Evolutionary conservation across 1,140 invertebrate genomes (phyloP).

Genomic region (Glomeris maerens): DNA sequence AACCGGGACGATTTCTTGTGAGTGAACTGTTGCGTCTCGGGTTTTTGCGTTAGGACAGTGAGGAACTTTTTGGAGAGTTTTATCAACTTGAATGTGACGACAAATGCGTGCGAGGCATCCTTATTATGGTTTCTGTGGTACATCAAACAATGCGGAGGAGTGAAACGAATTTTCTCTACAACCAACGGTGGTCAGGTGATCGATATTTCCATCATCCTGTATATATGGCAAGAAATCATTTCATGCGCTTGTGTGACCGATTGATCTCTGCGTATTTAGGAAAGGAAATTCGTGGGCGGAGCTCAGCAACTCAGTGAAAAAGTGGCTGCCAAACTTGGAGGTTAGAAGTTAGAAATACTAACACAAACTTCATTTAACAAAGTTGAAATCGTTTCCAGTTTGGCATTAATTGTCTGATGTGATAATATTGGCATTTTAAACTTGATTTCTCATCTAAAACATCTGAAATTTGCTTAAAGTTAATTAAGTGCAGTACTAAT

Average conservation of each 20-base stretch:
- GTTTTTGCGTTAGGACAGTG: conserved; percentile 11
- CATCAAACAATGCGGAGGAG: conserved; percentile 27
- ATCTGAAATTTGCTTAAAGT: not conserved
- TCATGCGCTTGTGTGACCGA: too few relatives aligned
- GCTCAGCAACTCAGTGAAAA: conserved; percentile 28
- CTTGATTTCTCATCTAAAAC: conserved; percentile 13
- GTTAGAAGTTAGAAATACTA: conserved; percentile 12
- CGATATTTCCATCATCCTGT: not conserved
- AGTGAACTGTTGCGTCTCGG: too few relatives aligned
- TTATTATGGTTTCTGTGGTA: conserved; percentile 33
- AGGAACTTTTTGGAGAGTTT: conserved; percentile 8
- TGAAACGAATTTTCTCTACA: conserved; percentile 25
- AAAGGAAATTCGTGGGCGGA: conserved; percentile 31
- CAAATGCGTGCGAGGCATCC: conserved; percentile 29
- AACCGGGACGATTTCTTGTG: too few relatives aligned
- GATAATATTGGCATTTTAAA: not conserved
- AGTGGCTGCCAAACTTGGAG: conserved; percentile 25
- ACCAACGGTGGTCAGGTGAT: conserved; percentile 24
- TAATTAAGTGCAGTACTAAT: too few relatives aligned
- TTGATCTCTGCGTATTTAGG: conserved; percentile 17
- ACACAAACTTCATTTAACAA: not conserved
- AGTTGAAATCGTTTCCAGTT: too few relatives aligned
- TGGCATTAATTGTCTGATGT: too few relatives aligned
- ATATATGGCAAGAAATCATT: too few relatives aligned
- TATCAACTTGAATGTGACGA: conserved; percentile 24